Base-by-base conservation (phyloP, 2,888 invertebrate species). In the Steromphala cineraria region DNA sequence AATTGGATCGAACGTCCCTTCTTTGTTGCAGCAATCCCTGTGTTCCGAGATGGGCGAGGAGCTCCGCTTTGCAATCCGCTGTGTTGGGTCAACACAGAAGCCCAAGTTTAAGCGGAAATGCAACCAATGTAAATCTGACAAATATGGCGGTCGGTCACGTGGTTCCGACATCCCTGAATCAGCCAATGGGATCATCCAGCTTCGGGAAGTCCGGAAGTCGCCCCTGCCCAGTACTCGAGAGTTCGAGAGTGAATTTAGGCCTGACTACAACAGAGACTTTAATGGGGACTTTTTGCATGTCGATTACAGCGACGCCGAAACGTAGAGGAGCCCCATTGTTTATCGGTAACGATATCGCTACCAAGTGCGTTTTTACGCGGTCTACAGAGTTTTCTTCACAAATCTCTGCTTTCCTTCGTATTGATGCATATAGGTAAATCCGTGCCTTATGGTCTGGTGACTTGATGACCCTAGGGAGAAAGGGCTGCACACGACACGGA, bases 1-100 rank as follows among this genome's bases (percentile, higher is more conserved):
- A n/a, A n/a, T n/a, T n/a, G n/a, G n/a, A n/a, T n/a, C n/a, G n/a
- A n/a, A n/a, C 36, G 4, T 36, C 36, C 2, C 36, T 36, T 36
- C 36, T 36, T 74, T 78, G 78, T 53, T 92, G 52, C 93, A 96
- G 93, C 97, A 98, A 95, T 97, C 98, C 0, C 94, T 98, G 78
- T 98, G 98, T 94, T 96, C 97, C 62, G 98, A 98, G 94, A 98
- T 98, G 97, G 97, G 95, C 0, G 96, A 98, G 94, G 98, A 98
- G 94, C 94, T 98, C 82, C 95, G 97, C 46, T 98, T 98, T 92
- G 98, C 98, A 0, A 95, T 98, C 93, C 95, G 96, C 75, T 98
- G 98, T 93, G 95, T 95, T 24, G 97, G 97, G 5, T 96, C 97
- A 0, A 95, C 96, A 84, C 96, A 97, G 90, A 94, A 97, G 82